Percentiles rank a stretch among this genome's conserved stretches.
Evolutionary conservation across 2,888 invertebrate species (phyloP).

Genomic region (Mythimna ferrago): DNA sequence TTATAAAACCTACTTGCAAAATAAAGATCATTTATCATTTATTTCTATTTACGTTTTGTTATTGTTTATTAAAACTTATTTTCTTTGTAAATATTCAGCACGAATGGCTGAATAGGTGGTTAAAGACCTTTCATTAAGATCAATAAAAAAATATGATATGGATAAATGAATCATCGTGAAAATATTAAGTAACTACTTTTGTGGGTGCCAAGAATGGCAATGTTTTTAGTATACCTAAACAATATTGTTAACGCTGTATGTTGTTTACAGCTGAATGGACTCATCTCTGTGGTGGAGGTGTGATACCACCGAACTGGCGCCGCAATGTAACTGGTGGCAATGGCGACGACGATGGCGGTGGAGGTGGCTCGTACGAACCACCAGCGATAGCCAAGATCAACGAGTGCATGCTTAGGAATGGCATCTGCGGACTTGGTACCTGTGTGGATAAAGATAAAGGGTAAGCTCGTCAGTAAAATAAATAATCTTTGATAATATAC

Average conservation of each 20-base stretch:
- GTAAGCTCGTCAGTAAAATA: slow-evolving; percentile 61
- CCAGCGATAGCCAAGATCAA: slow-evolving; percentile 90
- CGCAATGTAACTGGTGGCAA: slow-evolving; percentile 78
- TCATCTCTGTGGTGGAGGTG: slow-evolving; percentile 89
- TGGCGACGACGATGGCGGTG: slow-evolving; percentile 54
- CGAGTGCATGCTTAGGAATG: slow-evolving; percentile 94
- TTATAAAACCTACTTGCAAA: no score
- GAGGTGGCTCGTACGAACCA: slow-evolving; percentile 70
- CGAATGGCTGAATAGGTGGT: no score
- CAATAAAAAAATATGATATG: no score
- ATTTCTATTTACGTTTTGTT: no score
- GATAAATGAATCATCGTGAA: no score
- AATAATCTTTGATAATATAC: no score
- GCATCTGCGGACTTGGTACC: slow-evolving; percentile 94
- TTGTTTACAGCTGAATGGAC: slow-evolving; percentile 90
- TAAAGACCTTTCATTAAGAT: no score
- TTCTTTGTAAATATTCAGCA: no score
- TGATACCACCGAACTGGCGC: slow-evolving; percentile 82
- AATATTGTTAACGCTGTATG: background rate
- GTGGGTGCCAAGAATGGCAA: background rate
- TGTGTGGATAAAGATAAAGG: slow-evolving; percentile 94
- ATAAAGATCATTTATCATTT: no score
- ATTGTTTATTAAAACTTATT: no score
- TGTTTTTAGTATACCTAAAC: background rate
- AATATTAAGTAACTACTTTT: background rate